A percentile compares a stretch with the other conserved stretches of the same genome.
Evolutionary conservation across 2,113 vertebrate species (phyloP).

Genomic region (Eurypyga helias): DNA sequence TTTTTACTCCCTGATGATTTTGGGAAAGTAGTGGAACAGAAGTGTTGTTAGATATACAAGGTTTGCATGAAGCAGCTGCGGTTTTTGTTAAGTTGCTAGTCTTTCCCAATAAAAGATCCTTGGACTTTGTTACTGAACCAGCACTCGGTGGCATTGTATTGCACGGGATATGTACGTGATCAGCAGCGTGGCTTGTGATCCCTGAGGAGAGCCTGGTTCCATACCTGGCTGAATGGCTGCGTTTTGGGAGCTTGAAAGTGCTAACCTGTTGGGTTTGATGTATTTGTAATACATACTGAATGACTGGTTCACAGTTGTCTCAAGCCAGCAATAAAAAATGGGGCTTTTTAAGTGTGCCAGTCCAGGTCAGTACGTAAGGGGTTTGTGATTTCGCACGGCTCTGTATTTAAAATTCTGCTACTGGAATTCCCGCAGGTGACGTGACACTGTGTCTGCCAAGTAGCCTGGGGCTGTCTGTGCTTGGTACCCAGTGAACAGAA

Average conservation of each 20-base stretch:
- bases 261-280: neutral
- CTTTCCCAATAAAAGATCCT: neutral
- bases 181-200: neutral
- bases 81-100: neutral
- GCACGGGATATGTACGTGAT: neutral
- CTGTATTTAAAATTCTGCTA: neutral
- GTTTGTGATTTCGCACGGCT: neutral
- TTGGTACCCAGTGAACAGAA: neutral
- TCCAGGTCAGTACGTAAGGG: neutral
- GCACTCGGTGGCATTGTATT: accelerated
- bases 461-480: neutral
- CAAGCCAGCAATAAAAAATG: accelerated
- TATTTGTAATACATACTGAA: neutral
- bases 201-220: neutral
- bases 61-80: neutral
- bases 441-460: neutral
- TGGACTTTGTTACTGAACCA: neutral
- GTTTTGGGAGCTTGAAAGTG: neutral
- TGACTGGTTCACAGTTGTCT: neutral
- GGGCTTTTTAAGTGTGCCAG: neutral
- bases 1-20: neutral
- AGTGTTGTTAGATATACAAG: neutral
- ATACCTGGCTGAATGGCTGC: neutral
- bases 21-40: neutral
- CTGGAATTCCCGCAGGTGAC: neutral